Base-by-base conservation (phyloP, 2,113 vertebrate genomes). In the Odontophorus gujanensis region DNA sequence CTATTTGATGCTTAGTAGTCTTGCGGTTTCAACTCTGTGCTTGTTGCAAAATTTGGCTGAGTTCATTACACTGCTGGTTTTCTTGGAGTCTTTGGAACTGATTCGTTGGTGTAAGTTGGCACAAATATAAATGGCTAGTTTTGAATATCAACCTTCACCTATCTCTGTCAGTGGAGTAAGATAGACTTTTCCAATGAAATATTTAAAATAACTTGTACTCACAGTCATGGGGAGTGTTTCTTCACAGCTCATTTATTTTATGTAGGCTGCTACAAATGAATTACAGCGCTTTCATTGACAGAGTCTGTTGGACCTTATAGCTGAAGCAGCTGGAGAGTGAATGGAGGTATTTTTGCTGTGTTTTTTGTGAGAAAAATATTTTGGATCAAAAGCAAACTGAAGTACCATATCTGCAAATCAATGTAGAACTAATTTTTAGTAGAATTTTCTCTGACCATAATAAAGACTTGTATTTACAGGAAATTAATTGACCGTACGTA, bases 231-330 rank as follows among this genome's bases (percentile, higher is more conserved):
- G 96, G 71, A 67, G 9, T 62, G 85, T 38, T 97, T 94, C 62
- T 96, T 78, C 42, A 73, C 57, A 93, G 84, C 57, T 95, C 40
- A 66, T 96, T 97, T 95, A 57, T 93, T 97, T 97, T 89, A 89
- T 86, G 32, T 72, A 68, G 81, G 40, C 66, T 91, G 58, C 76
- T 53, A 66, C 53, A 66, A 81, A 47, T 91, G 72, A 96, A 92
- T 92, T 96, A 85, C 68, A 71, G 26, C 30, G 47, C 21, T 81
- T 77, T 53, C 26, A 16, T 28, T 2, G 13, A 15, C 16, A 30
- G 71, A 47, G 24, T 59, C 26, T 74, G 34, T 74, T 93, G 34
- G 47, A 48, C 48, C 40, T 94, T 76, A 9, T 62, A 88, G 73
- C 26, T 62, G 34, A 90, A 57, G 22, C 53, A 71, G 38, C 21